Base-by-base conservation (phyloP, 2,888 invertebrate genomes). In the Sesia bembeciformis region DNA sequence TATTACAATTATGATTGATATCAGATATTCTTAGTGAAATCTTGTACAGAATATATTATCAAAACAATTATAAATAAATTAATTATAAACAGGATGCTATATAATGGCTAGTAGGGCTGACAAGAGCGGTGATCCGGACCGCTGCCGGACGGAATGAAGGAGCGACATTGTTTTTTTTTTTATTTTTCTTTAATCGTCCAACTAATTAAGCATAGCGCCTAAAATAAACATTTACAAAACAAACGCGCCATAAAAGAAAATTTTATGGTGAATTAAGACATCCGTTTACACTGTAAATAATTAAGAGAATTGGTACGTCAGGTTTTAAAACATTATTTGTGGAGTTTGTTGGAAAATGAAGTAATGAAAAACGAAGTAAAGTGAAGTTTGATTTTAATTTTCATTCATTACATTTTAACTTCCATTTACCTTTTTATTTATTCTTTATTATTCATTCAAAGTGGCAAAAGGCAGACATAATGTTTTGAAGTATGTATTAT, bases 171-270 rank as follows among this genome's bases (percentile, higher is more conserved):
- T 51, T 51, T 51, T 49, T 8, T 42, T 40, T 8, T 52, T 70
- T 67, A 68, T 67, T 69, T 58, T 60, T 64, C 67, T 68, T 70
- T 65, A 70, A 72, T 68, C 65, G 67, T 58, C 63, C 58, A 62
- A 64, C 72, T 81, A 84, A 84, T 84, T 81, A 82, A 77, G 68
- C 78, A 66, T 73, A 68, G 71, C 72, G 68, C 62, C 67, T 70
- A 68, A 64, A 76, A 70, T 70, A 78, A 74, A 82, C 69, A 66
- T 63, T 55, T 56, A 60, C 60, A 67, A 61, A 66, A 70, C 70
- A 70, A 72, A 66, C 64, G 41, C 56, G 39, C 60, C 62, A 67
- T 67, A 63, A 68, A 72, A 70, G 68, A 68, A 72, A 69, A 65
- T 72, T 72, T 71, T 66, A 77, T 64, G 73, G 73, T 70, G 58